phyloP scores from a whole-genome alignment of 1,140 invertebrate species.

The Polypedilum pembai region DNA sequence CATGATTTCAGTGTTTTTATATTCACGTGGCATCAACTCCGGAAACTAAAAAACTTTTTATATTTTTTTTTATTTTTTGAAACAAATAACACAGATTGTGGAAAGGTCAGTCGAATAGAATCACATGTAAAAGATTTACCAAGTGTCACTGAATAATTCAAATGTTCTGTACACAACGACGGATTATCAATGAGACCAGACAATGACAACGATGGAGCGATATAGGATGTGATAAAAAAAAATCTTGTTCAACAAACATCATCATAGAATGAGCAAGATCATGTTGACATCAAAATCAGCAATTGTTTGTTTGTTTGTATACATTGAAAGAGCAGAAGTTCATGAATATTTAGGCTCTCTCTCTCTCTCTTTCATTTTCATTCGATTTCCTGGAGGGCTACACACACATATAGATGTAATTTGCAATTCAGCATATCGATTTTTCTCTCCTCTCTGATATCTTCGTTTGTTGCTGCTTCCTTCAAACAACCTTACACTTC shows the following conservation, averaged over 20 bases:
- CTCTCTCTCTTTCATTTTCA: not conserved
- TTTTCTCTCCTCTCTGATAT: not conserved
- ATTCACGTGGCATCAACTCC: too few species aligned
- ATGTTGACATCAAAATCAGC: conserved; percentile 1
- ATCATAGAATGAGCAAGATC: not conserved
- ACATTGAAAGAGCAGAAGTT: not conserved
- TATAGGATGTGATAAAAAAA: not conserved
- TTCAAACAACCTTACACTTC: conserved; percentile 11
- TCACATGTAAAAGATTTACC: not conserved
- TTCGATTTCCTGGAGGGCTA: not conserved
- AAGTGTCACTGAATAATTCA: not conserved
- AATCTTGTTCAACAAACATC: not conserved
- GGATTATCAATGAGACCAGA: not conserved
- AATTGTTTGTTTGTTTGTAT: not conserved
- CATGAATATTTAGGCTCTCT: conserved; percentile 12
- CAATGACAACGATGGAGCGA: not conserved
- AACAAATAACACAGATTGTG: not conserved
- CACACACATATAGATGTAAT: not conserved
- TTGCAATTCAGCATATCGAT: conserved; percentile 17
- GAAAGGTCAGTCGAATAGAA: not conserved
- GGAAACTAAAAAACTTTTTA: too few species aligned
- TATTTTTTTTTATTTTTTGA: too few species aligned
- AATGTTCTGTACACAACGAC: not conserved
- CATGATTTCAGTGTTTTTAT: too few species aligned
- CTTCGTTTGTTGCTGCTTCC: not conserved